Evolutionary conservation across 2,888 invertebrate genomes (phyloP).

Genomic region (Drosophila stalkeri): DNA sequence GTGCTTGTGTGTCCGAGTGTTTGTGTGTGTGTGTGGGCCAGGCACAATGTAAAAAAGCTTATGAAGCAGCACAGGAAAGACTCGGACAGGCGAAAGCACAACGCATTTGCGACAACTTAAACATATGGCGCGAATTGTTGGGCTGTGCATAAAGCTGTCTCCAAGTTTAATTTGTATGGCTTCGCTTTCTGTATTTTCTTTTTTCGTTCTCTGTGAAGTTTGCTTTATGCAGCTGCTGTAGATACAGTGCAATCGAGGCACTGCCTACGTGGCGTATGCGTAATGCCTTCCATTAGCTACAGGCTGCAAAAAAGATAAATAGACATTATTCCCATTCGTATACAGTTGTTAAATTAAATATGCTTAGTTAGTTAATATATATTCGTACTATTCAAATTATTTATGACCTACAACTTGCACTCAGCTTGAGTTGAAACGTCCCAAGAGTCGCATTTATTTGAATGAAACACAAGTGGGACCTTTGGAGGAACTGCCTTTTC

Average conservation of each 20-base stretch:
- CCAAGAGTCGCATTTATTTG: slow-evolving; percentile 82
- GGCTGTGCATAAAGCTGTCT: slow-evolving; percentile 28
- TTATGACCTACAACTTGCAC: neutral
- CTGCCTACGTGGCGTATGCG: slow-evolving; percentile 48
- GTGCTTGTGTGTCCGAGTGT: slow-evolving; percentile 13
- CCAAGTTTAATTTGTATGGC: slow-evolving; percentile 40
- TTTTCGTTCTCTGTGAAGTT: slow-evolving; percentile 17
- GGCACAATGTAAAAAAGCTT: slow-evolving; percentile 44
- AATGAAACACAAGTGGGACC: slow-evolving; percentile 78
- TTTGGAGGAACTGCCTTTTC: slow-evolving; percentile 71
- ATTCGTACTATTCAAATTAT: neutral
- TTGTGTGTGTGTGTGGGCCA: slow-evolving; percentile 26
- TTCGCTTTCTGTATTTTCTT: slow-evolving; percentile 19
- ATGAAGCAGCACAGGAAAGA: slow-evolving; percentile 49
- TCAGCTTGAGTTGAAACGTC: slow-evolving; percentile 81
- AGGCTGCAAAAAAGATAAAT: neutral
- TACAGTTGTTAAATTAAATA: neutral
- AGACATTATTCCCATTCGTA: slow-evolving; percentile 2
- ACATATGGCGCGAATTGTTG: slow-evolving; percentile 40
- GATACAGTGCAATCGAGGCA: slow-evolving; percentile 5
- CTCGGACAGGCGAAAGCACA: slow-evolving; percentile 49
- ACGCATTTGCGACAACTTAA: slow-evolving; percentile 35
- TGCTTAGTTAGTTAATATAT: neutral
- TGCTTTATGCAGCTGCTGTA: slow-evolving; percentile 24
- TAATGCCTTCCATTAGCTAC: slow-evolving; percentile 30